A percentile compares a stretch with the other conserved stretches of the same genome.
Evolutionary conservation across 2,113 vertebrate genomes (phyloP).

Genomic region (Microcebus griseorufus): DNA sequence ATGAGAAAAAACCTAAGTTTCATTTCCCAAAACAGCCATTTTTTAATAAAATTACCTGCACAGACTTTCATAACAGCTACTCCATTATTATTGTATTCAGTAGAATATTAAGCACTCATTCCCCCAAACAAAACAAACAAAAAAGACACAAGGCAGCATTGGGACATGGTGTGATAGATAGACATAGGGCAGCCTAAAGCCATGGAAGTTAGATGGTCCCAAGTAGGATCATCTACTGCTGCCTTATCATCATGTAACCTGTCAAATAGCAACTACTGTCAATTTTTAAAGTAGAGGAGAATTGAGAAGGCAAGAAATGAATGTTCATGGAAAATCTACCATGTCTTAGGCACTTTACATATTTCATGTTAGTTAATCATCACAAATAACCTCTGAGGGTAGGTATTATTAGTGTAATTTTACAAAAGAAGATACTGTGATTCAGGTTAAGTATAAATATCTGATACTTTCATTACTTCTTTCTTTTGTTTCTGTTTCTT

Average conservation of each 20-base stretch:
- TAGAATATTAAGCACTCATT: not conserved
- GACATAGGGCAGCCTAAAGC: too few species aligned
- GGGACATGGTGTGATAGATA: not conserved
- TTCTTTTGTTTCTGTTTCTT: slow-evolving; percentile 20
- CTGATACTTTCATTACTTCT: not conserved
- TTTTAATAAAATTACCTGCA: slow-evolving; percentile 7
- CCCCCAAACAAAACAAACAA: not conserved
- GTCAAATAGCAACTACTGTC: not conserved
- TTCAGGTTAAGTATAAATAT: not conserved
- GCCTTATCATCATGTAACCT: not conserved
- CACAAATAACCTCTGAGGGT: not conserved
- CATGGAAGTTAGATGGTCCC: not conserved
- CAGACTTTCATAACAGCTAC: not conserved
- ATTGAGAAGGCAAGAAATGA: not conserved
- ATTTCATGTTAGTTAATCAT: not conserved
- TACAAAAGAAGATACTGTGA: not conserved
- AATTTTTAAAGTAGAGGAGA: not conserved
- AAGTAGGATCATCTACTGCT: not conserved
- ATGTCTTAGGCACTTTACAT: not conserved
- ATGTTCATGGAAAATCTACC: not conserved
- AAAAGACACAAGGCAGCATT: not conserved
- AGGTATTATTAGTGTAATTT: not conserved
- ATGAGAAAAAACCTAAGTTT: not conserved
- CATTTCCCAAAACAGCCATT: not conserved
- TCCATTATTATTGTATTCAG: not conserved